Percentiles rank a stretch among this genome's conserved stretches.
Conservation (phyloP, 2,113 vertebrate genomes). For the Pterophyllum scalare region DNA sequence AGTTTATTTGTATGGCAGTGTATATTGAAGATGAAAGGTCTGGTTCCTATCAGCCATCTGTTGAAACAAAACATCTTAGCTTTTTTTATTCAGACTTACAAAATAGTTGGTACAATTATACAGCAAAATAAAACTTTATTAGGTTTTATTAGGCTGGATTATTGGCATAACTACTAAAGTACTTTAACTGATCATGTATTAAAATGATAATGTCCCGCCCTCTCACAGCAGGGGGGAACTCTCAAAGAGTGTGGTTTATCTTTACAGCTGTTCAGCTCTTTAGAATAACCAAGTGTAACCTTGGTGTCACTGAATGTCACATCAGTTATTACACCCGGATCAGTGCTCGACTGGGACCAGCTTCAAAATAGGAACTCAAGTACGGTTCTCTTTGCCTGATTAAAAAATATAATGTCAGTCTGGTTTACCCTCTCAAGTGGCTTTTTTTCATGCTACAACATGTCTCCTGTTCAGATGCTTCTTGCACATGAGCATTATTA, state of each 20-base stretch:
- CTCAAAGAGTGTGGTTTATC: too few species aligned
- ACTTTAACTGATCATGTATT: too few species aligned
- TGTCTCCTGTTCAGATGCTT: conserved; percentile 16
- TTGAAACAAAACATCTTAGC: not conserved
- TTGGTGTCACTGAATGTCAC: not conserved
- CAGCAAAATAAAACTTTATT: too few species aligned
- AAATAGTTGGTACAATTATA: not conserved
- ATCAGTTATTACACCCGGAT: not conserved
- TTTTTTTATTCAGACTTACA: too few species aligned
- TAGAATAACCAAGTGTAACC: not conserved
- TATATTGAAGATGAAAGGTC: not conserved
- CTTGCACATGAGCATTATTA: not conserved
- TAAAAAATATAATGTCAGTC: not conserved
- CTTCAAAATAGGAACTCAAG: not conserved
- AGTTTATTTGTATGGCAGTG: not conserved
- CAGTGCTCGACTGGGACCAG: not conserved
- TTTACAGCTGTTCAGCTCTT: too few species aligned
- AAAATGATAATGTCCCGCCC: too few species aligned
- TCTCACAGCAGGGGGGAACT: too few species aligned
- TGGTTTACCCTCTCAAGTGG: not conserved
- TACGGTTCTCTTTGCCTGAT: not conserved
- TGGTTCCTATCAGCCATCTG: not conserved
- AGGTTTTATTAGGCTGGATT: too few species aligned
- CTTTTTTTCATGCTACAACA: not conserved
- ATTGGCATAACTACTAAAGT: too few species aligned